phyloP scores from a whole-genome alignment of 2,888 invertebrate species.

The Cheilosia vernalis region DNA sequence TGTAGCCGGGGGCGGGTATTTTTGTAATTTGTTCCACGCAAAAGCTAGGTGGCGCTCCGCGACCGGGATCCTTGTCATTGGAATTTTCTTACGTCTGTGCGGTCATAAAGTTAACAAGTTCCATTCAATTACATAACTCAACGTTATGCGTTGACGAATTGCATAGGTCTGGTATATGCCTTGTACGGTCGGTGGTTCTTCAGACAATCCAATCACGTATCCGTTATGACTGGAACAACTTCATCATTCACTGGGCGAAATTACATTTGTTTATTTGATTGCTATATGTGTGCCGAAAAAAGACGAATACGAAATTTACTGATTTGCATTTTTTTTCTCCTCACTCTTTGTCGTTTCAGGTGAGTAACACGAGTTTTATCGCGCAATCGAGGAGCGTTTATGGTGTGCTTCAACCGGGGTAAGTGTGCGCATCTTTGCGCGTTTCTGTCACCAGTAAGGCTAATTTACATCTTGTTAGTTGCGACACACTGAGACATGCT shows the following conservation, averaged over 20 bases:
- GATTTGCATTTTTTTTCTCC: constrained; percentile 62
- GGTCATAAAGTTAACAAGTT: constrained; percentile 32
- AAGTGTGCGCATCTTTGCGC: constrained; percentile 59
- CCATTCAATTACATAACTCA: constrained; percentile 58
- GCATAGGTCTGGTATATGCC: constrained; percentile 9
- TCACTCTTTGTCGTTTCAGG: constrained; percentile 63
- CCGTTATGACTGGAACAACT: constrained; percentile 69
- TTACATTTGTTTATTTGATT: constrained; percentile 71
- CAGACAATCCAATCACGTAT: constrained; percentile 70
- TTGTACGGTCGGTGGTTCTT: constrained; percentile 22
- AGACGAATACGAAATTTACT: constrained; percentile 43
- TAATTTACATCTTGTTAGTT: constrained; percentile 73
- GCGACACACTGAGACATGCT: constrained; percentile 47
- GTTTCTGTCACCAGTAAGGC: constrained; percentile 68
- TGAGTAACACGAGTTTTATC: constrained; percentile 69
- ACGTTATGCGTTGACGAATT: constrained; percentile 44
- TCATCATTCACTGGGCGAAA: constrained; percentile 66
- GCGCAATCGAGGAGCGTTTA: constrained; percentile 41
- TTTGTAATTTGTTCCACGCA: constrained; percentile 38
- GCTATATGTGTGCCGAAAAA: constrained; percentile 48
- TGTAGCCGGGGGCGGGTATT: constrained; percentile 29
- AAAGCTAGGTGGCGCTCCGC: constrained; percentile 53
- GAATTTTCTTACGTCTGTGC: constrained; percentile 45
- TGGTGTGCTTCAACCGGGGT: constrained; percentile 50
- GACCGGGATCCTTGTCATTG: constrained; percentile 32